Base-by-base conservation (phyloP, 2,113 vertebrate genomes). In the Dasyornis broadbenti region DNA sequence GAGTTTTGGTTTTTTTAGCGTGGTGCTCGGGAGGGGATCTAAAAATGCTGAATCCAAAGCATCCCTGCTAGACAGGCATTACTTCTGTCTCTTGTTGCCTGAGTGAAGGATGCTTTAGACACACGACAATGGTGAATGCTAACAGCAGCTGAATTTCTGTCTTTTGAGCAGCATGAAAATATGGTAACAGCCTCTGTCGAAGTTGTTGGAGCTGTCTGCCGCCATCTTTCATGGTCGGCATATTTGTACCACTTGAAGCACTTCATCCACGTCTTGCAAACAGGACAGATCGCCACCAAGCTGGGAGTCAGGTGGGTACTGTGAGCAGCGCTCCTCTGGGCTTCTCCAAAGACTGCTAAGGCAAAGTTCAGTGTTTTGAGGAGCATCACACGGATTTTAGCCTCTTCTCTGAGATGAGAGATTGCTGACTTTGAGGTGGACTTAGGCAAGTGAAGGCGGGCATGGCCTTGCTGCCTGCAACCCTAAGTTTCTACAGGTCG, bases 231-330 rank as follows among this genome's bases (percentile, higher is more conserved):
- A 2, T 99, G 99, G 99, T 98, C 99, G 85, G 98, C 99, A 0
- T 99, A 99, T 79, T 95, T 99, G 31, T 99, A 98, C 97, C 98
- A 99, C 95, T 96, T 99, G 80, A 99, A 99, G 89, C 98, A 99
- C 83, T 99, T 99, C 70, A 97, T 99, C 94, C 99, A 99, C 50
- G 95, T 99, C 49, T 98, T 99, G 86, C 99, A 99, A 84, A 98
- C 97, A 0, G 98, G 98, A 54, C 98, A 99, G 95, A 96, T 98
- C 9, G 97, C 98, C 70, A 99, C 99, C 40, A 99, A 99, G 93
- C 95, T 99, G 91, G 98, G 98, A 61, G 99, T 99, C 95, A 99
- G 98, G 99, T 99, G 97, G 95, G 99, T 99, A 93, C 33, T 24
- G 10, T 57, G 31, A 83, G 17, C 3, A 1, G 2, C 61, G 22